Base-by-base conservation (phyloP, 2,797 vertebrate genomes). In the Sciurus carolinensis region DNA sequence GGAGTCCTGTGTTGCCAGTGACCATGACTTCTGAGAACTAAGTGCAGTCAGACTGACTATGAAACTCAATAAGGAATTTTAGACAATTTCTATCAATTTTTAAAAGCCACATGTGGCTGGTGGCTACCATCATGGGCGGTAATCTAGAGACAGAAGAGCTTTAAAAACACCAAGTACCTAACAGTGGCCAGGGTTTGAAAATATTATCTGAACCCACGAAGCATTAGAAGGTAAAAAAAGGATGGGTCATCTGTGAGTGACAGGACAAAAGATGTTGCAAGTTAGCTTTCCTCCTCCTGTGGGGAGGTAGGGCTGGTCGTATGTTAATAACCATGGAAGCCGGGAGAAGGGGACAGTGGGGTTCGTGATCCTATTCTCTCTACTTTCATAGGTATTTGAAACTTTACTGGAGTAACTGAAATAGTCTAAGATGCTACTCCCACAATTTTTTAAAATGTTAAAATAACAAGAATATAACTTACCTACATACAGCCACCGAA, bases 401-500 rank as follows among this genome's bases (percentile, higher is more conserved):
- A 95, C 73, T 91, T 96, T 76, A 91, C 20, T 47, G 67, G 33
- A 69, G 24, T 94, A 69, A 96, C 0, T 33, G 33, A 94, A 95
- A 87, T 67, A 75, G 69, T 95, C 80, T 91, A 72, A 89, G 24
- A 52, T 54, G 26, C 66, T 83, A 87, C 1, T 62, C 66, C 24
- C 66, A 50, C 10, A 39, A 15, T 72, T 93, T 89, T 71, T 44
- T 33, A 39, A 44, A 7, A 57, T 54, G 42, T 80, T 93, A 92
- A 88, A 92, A 69, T 12, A 87, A 72, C 3, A 85, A 97, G 52
- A 30, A 96, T 12, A 20, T 69, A 96, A 97, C 99, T 99, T 99
- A 99, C 99, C 99, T 57, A 99, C 99, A 98, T 99, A 99, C 0
- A 99, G 98, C 99, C 99, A 99, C 77, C 99, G 99, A 97, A 99